A percentile compares a stretch with the other conserved stretches of the same genome.
These are phyloP conservation scores for Callaeas wilsoni DNA, from an alignment of 2,113 vertebrate genomes.

Conservation along the genomic window DNA sequence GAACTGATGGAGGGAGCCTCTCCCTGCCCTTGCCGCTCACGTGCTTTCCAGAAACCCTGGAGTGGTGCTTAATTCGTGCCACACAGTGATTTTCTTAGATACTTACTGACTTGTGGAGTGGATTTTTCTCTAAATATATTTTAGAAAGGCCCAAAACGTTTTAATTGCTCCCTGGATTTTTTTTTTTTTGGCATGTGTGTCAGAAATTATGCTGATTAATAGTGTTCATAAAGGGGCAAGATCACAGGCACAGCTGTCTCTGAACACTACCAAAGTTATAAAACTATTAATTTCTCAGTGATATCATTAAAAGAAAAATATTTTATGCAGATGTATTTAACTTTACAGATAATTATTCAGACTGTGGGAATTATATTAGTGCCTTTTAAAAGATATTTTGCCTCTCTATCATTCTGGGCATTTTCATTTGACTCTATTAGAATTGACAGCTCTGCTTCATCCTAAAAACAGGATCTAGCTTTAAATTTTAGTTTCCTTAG, in stretches of 20 bases:
- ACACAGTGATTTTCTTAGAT: background rate
- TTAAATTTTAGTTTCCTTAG: background rate
- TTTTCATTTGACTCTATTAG: background rate
- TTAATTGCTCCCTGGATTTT: background rate
- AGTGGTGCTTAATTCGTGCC: background rate
- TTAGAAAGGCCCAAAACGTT: background rate
- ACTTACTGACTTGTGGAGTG: background rate
- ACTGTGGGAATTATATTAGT: background rate
- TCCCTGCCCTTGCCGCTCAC: background rate
- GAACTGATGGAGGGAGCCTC: background rate
- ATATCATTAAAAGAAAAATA: background rate
- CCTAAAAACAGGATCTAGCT: background rate
- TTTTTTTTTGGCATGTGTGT: background rate
- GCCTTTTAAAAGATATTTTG: background rate
- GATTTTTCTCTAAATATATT: background rate
- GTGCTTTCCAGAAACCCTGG: background rate
- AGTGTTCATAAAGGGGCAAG: background rate
- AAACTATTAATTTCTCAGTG: background rate
- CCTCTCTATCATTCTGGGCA: background rate
- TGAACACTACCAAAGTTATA: background rate
- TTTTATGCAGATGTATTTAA: background rate
- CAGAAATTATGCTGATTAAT: background rate
- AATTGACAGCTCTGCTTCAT: background rate
- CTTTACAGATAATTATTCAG: background rate
- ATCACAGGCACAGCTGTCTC: background rate